phyloP scores from a whole-genome alignment of 1,140 invertebrate genomes.

The Yoshiicerus persimilis region DNA sequence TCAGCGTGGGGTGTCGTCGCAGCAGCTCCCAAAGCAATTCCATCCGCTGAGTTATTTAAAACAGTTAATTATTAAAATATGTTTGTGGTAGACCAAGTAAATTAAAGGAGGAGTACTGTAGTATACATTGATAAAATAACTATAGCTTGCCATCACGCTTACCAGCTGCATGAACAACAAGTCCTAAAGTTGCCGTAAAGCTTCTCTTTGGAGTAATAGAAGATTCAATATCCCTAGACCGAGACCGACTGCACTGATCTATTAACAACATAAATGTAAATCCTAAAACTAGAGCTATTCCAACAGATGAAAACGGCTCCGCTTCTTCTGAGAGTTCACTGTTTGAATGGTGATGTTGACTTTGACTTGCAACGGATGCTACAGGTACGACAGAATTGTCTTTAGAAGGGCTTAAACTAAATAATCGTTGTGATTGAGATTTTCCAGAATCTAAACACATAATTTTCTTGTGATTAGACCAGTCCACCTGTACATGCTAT shows the following conservation, averaged over 20 bases:
- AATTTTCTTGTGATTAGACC: no score
- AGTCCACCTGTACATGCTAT: no score
- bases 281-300: constrained; percentile 74
- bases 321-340: background rate
- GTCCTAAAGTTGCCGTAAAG: constrained; percentile 89
- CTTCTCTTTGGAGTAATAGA: constrained; percentile 66
- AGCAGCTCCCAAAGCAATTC: constrained; percentile 93
- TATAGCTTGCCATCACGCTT: constrained; percentile 26
- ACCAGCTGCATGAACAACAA: constrained; percentile 95
- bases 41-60: constrained; percentile 72
- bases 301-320: constrained; percentile 66
- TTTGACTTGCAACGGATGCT: background rate
- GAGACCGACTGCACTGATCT: constrained; percentile 69
- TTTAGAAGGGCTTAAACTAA: background rate
- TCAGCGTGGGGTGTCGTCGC: constrained; percentile 91
- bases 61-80: background rate
- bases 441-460: background rate
- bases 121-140: background rate
- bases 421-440: background rate
- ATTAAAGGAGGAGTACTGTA: no score
- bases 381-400: background rate
- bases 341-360: background rate
- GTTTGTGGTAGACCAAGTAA: background rate
- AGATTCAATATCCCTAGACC: constrained; percentile 58
- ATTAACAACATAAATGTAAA: constrained; percentile 98